A percentile compares a stretch with the other conserved stretches of the same genome.
These are phyloP conservation scores for Lanistes nyassanus DNA, from an alignment of 1,140 invertebrate species.

Conservation along the genomic window DNA sequence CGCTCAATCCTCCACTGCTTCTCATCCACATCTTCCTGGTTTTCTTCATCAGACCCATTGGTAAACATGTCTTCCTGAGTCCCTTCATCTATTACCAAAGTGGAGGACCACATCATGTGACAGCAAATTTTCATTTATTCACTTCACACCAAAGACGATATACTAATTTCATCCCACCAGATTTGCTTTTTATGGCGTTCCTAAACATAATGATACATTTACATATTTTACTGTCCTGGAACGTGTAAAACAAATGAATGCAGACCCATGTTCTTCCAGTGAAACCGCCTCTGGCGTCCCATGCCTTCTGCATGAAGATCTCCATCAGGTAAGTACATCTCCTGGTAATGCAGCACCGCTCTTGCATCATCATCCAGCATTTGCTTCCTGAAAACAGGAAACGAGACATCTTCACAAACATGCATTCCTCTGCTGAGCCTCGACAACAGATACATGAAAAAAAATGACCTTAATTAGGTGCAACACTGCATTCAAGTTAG, in stretches of 20 bases:
- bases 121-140: no score
- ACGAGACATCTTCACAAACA: not conserved
- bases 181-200: slow-evolving; percentile 72
- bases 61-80: slow-evolving; percentile 62
- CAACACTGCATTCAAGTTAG: no score
- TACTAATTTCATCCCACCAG: not conserved
- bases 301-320: slow-evolving; percentile 80
- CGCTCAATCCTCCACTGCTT: slow-evolving; percentile 72
- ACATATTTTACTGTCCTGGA: slow-evolving; percentile 59
- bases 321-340: slow-evolving; percentile 86
- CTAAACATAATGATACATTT: slow-evolving; percentile 59
- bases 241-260: slow-evolving; percentile 46
- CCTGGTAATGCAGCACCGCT: slow-evolving; percentile 81
- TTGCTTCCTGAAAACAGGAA: slow-evolving; percentile 71
- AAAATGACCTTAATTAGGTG: not conserved
- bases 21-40: slow-evolving; percentile 74
- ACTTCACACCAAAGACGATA: no score
- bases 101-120: slow-evolving; percentile 21
- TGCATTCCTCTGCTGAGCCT: not conserved
- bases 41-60: slow-evolving; percentile 67
- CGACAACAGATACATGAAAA: not conserved
- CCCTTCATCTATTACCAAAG: slow-evolving; percentile 48
- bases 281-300: slow-evolving; percentile 80
- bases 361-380: slow-evolving; percentile 84
- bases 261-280: slow-evolving; percentile 82